A percentile compares a stretch with the other conserved stretches of the same genome.
Conservation (phyloP, 1,140 invertebrate genomes). For the Psilanteris sp. region DNA sequence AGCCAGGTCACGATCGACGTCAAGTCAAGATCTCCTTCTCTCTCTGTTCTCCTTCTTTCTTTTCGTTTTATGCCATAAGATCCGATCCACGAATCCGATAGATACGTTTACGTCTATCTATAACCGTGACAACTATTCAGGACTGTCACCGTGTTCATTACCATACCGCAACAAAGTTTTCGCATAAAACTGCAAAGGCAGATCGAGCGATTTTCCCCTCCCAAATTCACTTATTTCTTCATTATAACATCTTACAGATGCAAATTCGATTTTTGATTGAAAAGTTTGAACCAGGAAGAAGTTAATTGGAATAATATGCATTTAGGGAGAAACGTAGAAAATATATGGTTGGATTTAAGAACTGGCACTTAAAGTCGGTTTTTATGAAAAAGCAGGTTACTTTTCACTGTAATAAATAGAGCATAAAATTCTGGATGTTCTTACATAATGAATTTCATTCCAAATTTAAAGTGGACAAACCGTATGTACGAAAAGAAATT, state of each 20-base stretch:
- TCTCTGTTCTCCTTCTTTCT: background rate
- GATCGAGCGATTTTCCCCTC: background rate
- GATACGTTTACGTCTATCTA: constrained; percentile 16
- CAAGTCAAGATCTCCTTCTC: constrained; percentile 56
- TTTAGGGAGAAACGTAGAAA: background rate
- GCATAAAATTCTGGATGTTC: constrained; percentile 24
- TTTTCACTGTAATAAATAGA: constrained; percentile 40
- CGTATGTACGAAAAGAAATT: too few relatives aligned
- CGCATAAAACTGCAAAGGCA: constrained; percentile 23
- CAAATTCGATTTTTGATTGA: constrained; percentile 36
- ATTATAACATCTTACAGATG: constrained; percentile 22
- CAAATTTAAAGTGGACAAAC: too few relatives aligned
- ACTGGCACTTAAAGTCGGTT: constrained; percentile 23
- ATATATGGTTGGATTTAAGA: constrained; percentile 23
- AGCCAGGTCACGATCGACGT: constrained; percentile 74
- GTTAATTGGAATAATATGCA: constrained; percentile 46
- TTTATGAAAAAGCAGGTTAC: constrained; percentile 22
- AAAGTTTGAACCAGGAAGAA: constrained; percentile 25
- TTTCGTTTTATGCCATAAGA: too few relatives aligned
- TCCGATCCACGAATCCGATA: constrained; percentile 16
- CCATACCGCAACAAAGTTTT: constrained; percentile 31
- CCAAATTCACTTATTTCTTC: constrained; percentile 16
- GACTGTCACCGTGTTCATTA: background rate
- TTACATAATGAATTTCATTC: constrained; percentile 28
- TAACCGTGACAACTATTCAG: constrained; percentile 5